Percentiles rank a stretch among this genome's conserved stretches.
phyloP scores from a whole-genome alignment of 2,797 vertebrate genomes.

The Cygnus olor region DNA sequence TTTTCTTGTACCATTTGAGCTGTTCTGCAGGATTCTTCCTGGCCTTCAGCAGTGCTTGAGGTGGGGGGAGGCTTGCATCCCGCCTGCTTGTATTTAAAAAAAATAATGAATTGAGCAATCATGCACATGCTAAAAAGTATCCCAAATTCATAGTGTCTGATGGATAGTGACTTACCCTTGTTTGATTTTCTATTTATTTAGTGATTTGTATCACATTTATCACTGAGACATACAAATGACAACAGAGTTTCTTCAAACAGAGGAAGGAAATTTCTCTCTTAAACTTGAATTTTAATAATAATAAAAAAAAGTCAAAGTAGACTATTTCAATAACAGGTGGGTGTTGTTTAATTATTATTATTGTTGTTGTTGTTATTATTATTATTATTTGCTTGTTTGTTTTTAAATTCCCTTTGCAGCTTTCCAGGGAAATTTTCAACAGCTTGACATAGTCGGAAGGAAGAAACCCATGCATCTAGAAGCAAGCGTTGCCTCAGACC shows the following conservation, averaged over 20 bases:
- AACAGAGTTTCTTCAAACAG: not conserved
- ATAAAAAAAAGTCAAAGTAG: not conserved
- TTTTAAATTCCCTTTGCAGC: not conserved
- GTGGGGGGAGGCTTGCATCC: not conserved
- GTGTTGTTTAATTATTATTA: too few species aligned
- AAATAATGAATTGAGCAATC: not conserved
- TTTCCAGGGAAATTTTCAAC: not conserved
- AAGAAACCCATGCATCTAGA: fast-evolving
- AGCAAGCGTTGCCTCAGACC: not conserved
- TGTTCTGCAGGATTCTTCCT: not conserved
- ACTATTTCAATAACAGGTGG: fast-evolving
- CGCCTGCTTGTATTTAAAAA: not conserved
- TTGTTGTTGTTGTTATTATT: too few species aligned
- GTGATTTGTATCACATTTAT: not conserved
- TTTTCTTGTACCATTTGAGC: not conserved
- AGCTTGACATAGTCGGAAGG: fast-evolving
- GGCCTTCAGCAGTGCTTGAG: not conserved
- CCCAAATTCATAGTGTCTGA: not conserved
- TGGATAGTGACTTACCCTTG: not conserved
- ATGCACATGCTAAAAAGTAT: not conserved
- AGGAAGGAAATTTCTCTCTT: not conserved
- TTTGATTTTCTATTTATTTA: not conserved
- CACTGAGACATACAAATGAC: not conserved
- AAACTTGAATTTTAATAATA: not conserved
- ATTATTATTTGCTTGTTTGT: fast-evolving